Conservation (phyloP, 2,797 vertebrate species). For the Girardinus metallicus region DNA sequence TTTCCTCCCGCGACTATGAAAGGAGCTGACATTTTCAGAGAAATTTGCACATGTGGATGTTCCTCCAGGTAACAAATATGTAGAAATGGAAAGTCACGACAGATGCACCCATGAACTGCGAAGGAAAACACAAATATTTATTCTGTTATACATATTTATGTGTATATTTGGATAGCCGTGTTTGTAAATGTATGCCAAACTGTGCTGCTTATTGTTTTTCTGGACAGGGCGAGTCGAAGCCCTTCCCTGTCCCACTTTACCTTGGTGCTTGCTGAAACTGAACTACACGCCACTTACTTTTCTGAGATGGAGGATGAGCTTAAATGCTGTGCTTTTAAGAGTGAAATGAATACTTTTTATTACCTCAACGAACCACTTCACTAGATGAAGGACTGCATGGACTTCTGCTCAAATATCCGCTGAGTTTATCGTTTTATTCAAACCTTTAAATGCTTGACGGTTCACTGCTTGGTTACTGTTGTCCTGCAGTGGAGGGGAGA, state of each 20-base stretch:
- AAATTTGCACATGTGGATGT: conserved; percentile 89
- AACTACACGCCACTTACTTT: conserved; percentile 73
- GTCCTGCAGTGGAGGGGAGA: conserved; percentile 56
- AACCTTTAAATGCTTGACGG: conserved; percentile 60
- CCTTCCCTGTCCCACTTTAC: conserved; percentile 75
- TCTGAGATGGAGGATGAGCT: conserved; percentile 70
- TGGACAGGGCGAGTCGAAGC: conserved; percentile 66
- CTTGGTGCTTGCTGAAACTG: conserved; percentile 82
- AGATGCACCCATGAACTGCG: conserved; percentile 67
- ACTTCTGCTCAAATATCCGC: conserved; percentile 73
- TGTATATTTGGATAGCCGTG: conserved; percentile 89
- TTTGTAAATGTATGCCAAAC: conserved; percentile 81
- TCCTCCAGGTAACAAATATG: conserved; percentile 78
- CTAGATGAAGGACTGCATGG: conserved; percentile 75
- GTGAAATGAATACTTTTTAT: conserved; percentile 81
- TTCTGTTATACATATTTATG: conserved; percentile 81
- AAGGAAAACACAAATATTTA: conserved; percentile 78
- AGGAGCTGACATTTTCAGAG: conserved; percentile 71
- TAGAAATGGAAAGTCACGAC: conserved; percentile 63
- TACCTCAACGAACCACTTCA: conserved; percentile 80
- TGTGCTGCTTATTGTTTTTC: conserved; percentile 80
- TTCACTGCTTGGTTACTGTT: conserved; percentile 49
- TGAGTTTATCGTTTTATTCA: conserved; percentile 57
- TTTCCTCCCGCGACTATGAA: conserved; percentile 94
- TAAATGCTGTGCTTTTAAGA: conserved; percentile 70